Conservation (phyloP, 2,797 vertebrate genomes). For the Momotus momota region DNA sequence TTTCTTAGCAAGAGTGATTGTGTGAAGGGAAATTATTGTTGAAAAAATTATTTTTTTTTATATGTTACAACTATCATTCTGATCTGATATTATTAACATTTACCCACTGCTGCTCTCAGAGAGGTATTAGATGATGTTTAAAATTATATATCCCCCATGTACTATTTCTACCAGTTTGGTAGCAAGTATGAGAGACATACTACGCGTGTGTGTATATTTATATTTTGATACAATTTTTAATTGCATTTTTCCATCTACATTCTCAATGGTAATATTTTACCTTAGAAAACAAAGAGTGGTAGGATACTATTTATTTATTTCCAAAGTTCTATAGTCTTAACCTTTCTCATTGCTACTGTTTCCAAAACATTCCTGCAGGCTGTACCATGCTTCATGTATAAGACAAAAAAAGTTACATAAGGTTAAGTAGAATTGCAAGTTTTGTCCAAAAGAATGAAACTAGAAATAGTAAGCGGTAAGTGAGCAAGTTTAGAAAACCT, state of each 20-base stretch:
- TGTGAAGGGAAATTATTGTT: neutral
- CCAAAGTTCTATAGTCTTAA: neutral
- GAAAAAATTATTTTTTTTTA: neutral
- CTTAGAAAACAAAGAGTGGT: neutral
- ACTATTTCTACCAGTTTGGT: neutral
- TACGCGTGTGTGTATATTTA: neutral
- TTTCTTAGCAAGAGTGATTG: neutral
- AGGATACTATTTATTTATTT: neutral
- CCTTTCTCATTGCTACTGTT: neutral
- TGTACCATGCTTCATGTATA: neutral
- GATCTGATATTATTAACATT: neutral
- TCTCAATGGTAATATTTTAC: neutral
- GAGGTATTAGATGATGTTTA: neutral
- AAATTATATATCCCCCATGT: rapidly evolving
- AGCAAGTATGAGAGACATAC: neutral
- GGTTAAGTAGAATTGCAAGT: neutral
- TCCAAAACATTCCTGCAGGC: neutral
- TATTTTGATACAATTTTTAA: neutral
- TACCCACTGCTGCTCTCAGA: neutral
- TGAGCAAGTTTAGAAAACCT: neutral
- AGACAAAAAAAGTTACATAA: neutral
- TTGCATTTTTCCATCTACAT: neutral
- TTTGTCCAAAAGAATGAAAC: neutral
- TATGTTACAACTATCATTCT: neutral
- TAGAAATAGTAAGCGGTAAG: neutral